Evolutionary conservation across 92 coral and sea anemone species (phyloP).

Genomic region (Isaurus tuberculatus): DNA sequence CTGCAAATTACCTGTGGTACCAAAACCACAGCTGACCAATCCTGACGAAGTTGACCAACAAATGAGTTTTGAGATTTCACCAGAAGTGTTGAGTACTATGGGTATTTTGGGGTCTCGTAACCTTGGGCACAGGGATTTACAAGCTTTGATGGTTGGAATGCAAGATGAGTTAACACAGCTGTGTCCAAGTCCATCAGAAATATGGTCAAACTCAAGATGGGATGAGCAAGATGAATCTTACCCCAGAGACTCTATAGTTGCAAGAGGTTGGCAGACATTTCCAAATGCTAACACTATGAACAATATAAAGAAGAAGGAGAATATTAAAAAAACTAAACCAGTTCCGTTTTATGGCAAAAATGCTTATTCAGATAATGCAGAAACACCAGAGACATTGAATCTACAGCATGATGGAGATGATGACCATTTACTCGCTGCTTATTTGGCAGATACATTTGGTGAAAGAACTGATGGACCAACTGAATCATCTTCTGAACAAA

Average conservation of each 20-base stretch:
- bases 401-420: conserved; percentile 20
- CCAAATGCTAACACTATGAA: neutral
- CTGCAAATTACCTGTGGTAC: conserved; percentile 66
- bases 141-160: conserved; percentile 39
- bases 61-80: conserved; percentile 17
- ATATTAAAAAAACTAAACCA: neutral
- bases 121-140: neutral
- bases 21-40: conserved; percentile 25
- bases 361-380: conserved; percentile 7
- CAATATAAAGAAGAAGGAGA: neutral
- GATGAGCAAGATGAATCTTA: conserved; percentile 8
- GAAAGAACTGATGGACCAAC: conserved; percentile 2
- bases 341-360: conserved; percentile 22
- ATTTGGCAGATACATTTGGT: conserved; percentile 10
- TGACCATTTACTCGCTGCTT: conserved; percentile 27
- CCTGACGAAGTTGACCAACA: neutral
- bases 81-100: conserved; percentile 42
- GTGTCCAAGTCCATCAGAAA: conserved; percentile 12
- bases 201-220: neutral
- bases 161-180: conserved; percentile 20
- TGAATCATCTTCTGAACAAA: conserved; percentile 19
- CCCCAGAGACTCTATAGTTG: conserved; percentile 42
- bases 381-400: neutral
- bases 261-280: conserved; percentile 40
- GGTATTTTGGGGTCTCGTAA: conserved; percentile 33